These are phyloP conservation scores for Athetis lepigone DNA, from an alignment of 2,888 invertebrate species.

Conservation along the genomic window DNA sequence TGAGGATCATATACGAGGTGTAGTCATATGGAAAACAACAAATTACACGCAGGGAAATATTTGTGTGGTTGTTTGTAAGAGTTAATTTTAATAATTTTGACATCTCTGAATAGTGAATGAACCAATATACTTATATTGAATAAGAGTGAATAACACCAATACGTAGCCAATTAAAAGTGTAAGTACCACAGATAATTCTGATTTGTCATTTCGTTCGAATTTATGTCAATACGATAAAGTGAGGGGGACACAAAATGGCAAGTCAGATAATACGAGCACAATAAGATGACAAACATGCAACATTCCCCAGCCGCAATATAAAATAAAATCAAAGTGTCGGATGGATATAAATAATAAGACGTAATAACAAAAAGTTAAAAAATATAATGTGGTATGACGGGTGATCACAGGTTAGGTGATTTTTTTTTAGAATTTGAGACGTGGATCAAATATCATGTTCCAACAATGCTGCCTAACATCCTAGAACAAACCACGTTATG, in stretches of 20 bases:
- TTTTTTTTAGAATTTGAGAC: slow-evolving; percentile 62
- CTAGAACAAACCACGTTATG: slow-evolving; percentile 58
- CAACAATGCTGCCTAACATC: slow-evolving; percentile 66
- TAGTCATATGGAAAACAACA: slow-evolving; percentile 40
- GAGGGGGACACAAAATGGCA: slow-evolving; percentile 68
- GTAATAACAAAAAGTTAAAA: slow-evolving; percentile 73
- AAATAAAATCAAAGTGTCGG: slow-evolving; percentile 85
- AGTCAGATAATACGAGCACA: slow-evolving; percentile 73
- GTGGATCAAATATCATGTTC: slow-evolving; percentile 61
- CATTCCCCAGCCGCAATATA: slow-evolving; percentile 90
- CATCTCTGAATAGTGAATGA: slow-evolving; percentile 55
- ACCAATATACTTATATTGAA: slow-evolving; percentile 70
- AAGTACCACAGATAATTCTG: slow-evolving; percentile 60
- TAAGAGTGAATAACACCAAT: slow-evolving; percentile 63
- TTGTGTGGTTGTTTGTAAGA: slow-evolving; percentile 49
- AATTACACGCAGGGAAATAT: slow-evolving; percentile 49
- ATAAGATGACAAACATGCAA: slow-evolving; percentile 82
- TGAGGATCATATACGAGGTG: slow-evolving; percentile 38
- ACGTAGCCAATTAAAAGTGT: slow-evolving; percentile 72
- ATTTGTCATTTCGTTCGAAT: slow-evolving; percentile 66
- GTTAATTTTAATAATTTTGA: slow-evolving; percentile 55
- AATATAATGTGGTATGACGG: slow-evolving; percentile 79
- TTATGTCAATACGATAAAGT: slow-evolving; percentile 25
- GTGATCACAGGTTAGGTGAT: slow-evolving; percentile 85
- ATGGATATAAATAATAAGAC: slow-evolving; percentile 83